Percentiles rank a stretch among this genome's conserved stretches.
These are phyloP conservation scores for Ceryle rudis DNA, from an alignment of 2,797 vertebrate species.

Conservation along the genomic window DNA sequence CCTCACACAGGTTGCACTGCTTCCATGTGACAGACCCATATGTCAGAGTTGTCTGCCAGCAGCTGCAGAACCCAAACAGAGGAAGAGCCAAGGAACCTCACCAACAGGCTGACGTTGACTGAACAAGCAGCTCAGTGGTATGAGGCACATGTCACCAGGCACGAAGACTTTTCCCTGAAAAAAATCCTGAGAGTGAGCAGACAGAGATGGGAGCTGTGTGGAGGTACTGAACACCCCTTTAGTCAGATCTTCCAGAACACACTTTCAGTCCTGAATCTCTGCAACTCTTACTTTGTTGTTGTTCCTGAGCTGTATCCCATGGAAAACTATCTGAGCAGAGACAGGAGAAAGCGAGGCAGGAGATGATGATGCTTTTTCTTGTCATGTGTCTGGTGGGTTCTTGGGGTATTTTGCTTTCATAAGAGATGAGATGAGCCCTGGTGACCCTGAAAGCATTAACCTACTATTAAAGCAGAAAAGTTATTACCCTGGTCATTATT, in stretches of 20 bases:
- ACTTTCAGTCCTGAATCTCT: neutral
- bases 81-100: neutral
- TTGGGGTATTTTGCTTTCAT: neutral
- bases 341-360: neutral
- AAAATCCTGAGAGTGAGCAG: neutral
- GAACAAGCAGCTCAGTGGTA: neutral
- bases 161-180: neutral
- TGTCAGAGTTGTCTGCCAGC: neutral
- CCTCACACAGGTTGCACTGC: neutral
- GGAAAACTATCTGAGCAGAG: neutral
- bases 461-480: neutral
- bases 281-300: neutral
- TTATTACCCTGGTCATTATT: neutral
- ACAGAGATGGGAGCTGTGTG: neutral
- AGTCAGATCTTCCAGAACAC: neutral
- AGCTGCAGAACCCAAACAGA: neutral
- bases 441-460: neutral
- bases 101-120: neutral
- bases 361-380: neutral
- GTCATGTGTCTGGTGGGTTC: neutral
- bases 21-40: neutral
- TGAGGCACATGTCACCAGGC: neutral
- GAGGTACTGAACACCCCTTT: neutral
- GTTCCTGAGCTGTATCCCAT: neutral
- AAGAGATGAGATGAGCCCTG: neutral